Evolutionary conservation across 2,797 vertebrate genomes (phyloP), one percentile per base, ranked within the genome.

Genomic region (Sparidentex hasta): DNA sequence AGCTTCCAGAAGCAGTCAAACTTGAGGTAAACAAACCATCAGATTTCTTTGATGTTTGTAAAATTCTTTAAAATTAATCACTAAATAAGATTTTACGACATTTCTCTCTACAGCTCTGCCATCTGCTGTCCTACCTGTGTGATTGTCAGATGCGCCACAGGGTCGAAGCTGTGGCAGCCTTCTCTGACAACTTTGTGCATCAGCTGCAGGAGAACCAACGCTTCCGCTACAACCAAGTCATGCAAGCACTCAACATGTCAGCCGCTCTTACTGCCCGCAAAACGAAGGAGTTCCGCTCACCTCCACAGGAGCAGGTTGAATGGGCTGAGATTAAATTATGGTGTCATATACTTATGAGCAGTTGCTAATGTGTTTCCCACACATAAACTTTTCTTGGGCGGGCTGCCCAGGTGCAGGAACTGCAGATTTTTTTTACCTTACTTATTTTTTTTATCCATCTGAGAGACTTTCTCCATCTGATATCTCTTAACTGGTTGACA

Each of bases 191-290:
- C 84, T 98, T 99, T 82, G 97, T 98, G 43, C 94, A 93, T 25
- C 96, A 94, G 69, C 97, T 99, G 59, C 98, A 99, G 85, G 97
- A 98, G 25, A 97, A 99, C 90, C 98, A 99, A 0, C 95, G 95
- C n/a, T 97, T 96, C 88, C 96, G 98, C 14, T 99, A 99, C 86
- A 96, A 97, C 7, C 96, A 98, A 85, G 97, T 99, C 29, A 98
- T 98, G 97, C 96, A 97, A 86, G 98, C 98, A 2, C 93, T 99
- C 81, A 97, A 99, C 90, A 99, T 99, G 98, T 99, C 98, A 0
- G 98, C 97, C 2, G 97, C 97, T 0, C 93, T 99, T 57, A 99
- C 98, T 0, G 98, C 98, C 66, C 96, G 97, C 83, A 99, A 97
- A 87, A 99, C 98, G 17, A 98, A 97, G 87, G 98, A 99, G 87